Evolutionary conservation across 30 jellyfish, hydroid and myxozoan genomes (phyloP).

Genomic region (Mastigias papua): DNA sequence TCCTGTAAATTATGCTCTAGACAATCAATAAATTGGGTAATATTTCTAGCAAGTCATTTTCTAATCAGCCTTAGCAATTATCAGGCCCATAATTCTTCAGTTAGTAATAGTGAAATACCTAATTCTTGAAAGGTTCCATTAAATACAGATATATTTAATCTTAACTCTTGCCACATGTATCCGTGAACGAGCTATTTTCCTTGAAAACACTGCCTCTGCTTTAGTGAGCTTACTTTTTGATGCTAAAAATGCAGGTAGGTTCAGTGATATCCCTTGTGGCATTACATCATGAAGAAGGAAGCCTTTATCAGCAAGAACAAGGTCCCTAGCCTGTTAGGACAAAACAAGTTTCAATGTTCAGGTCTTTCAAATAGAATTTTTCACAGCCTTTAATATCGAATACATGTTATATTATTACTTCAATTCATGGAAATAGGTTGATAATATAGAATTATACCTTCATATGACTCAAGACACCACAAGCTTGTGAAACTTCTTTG

Average conservation of each 20-base stretch:
- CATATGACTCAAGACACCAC: background rate
- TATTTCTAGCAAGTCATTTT: no score
- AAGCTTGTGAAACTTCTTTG: background rate
- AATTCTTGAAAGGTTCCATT: no score
- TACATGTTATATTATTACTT: no score
- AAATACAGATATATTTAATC: no score
- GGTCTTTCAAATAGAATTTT: background rate
- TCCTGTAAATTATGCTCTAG: background rate
- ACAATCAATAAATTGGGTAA: no score
- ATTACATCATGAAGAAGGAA: background rate
- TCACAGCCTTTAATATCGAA: no score
- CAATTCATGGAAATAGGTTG: no score
- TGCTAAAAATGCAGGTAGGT: background rate
- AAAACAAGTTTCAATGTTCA: background rate
- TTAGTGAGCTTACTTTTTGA: background rate
- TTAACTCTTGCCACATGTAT: no score
- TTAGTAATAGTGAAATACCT: no score
- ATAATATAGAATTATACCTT: no score
- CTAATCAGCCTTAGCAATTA: no score
- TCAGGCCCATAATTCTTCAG: no score
- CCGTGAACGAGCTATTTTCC: background rate
- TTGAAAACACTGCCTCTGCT: background rate
- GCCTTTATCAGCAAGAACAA: background rate
- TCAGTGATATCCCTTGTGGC: background rate
- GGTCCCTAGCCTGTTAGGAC: background rate